Evolutionary conservation across 2,113 vertebrate genomes (phyloP).

Genomic region (Psilopsiagon aurifrons): DNA sequence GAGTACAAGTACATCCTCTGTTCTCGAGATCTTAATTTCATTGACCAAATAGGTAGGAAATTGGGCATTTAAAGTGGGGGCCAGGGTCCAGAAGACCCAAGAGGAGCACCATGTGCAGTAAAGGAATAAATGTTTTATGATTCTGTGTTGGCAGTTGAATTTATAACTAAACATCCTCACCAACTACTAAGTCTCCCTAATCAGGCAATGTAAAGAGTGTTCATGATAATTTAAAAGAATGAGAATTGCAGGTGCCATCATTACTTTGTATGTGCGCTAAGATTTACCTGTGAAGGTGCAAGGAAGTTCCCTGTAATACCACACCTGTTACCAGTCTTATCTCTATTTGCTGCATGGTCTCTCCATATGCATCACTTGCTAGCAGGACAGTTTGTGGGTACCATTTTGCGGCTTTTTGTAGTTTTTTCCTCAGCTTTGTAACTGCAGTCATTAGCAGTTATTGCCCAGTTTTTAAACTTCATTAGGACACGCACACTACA

Average conservation of each 20-base stretch:
- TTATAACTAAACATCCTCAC: not conserved
- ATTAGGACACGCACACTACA: not conserved
- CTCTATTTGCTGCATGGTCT: not conserved
- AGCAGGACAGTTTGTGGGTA: not conserved
- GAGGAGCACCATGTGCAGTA: no score
- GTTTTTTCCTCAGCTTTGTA: not conserved
- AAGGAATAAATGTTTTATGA: not conserved
- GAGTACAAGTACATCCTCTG: not conserved
- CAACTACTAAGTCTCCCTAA: not conserved
- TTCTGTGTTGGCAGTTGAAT: not conserved
- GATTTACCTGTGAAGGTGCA: accelerated
- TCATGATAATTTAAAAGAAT: not conserved
- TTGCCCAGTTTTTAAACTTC: not conserved
- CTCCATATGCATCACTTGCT: accelerated
- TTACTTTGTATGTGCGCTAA: no score
- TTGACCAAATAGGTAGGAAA: not conserved
- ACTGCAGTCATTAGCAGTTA: not conserved
- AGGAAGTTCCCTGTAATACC: not conserved
- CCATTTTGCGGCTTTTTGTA: not conserved
- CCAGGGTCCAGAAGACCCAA: not conserved
- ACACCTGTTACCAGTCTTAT: accelerated
- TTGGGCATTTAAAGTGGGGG: not conserved
- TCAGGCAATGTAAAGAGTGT: not conserved
- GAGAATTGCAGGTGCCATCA: not conserved
- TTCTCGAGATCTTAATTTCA: not conserved